A percentile compares a stretch with the other conserved stretches of the same genome.
Conservation (phyloP, 2,113 vertebrate genomes). For the Petrocephalus zakoni region DNA sequence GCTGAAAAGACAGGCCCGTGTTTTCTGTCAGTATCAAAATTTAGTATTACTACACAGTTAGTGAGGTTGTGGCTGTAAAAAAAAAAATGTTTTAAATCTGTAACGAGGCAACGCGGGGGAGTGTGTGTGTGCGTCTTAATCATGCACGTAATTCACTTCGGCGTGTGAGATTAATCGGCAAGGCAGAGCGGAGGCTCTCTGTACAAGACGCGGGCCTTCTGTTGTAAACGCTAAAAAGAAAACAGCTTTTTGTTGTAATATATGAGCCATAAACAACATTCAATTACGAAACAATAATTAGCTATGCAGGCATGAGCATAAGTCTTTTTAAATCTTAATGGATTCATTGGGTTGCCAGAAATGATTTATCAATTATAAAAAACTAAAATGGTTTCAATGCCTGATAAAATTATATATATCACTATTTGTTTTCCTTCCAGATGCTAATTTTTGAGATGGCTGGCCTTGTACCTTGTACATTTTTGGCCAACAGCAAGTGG, state of each 20-base stretch:
- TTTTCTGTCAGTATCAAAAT: background rate
- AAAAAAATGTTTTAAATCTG: constrained; percentile 29
- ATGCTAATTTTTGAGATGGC: background rate
- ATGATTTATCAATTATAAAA: constrained; percentile 32
- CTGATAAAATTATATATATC: constrained; percentile 27
- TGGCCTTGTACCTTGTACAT: background rate
- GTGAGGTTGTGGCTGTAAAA: constrained; percentile 17
- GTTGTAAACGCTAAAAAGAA: constrained; percentile 28
- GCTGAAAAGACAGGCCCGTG: background rate
- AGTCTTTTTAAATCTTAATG: constrained; percentile 26
- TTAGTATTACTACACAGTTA: background rate
- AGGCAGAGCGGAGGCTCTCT: constrained; percentile 27
- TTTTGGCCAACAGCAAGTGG: background rate
- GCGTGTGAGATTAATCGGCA: constrained; percentile 35
- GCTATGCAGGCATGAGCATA: constrained; percentile 31
- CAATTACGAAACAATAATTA: constrained; percentile 40
- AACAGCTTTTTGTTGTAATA: constrained; percentile 28
- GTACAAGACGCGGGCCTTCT: constrained; percentile 20
- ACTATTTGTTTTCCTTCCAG: constrained; percentile 29
- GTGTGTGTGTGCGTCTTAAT: constrained; percentile 33
- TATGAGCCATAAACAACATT: constrained; percentile 31
- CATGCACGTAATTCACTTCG: constrained; percentile 41
- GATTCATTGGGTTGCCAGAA: constrained; percentile 20
- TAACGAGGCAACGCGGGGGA: constrained; percentile 22
- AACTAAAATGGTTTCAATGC: constrained; percentile 29